A percentile compares a stretch with the other conserved stretches of the same genome.
Evolutionary conservation across 2,797 vertebrate genomes (phyloP).

Genomic region (Yasuhikotakia modesta): DNA sequence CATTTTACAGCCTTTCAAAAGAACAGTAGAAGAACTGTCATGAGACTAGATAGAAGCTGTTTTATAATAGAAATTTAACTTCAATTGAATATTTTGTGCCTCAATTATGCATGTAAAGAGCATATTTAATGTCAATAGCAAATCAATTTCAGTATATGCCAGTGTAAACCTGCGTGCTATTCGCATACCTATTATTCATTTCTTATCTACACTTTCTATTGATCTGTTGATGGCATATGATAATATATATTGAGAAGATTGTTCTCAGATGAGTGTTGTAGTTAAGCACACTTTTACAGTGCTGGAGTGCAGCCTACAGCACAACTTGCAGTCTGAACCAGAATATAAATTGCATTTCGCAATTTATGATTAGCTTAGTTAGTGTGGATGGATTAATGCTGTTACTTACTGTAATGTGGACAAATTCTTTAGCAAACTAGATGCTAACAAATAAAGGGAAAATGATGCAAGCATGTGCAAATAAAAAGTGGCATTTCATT

Average conservation of each 20-base stretch:
- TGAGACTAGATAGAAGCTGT: not conserved
- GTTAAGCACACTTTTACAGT: too few species aligned
- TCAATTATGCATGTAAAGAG: not conserved
- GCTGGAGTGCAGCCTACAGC: too few species aligned
- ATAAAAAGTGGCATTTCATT: not conserved
- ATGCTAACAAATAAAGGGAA: not conserved
- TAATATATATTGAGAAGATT: too few species aligned
- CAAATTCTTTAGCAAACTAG: not conserved
- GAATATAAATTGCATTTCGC: too few species aligned
- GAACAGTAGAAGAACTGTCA: not conserved
- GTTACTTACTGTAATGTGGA: not conserved
- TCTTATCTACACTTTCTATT: too few species aligned
- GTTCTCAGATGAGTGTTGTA: too few species aligned
- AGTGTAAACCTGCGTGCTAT: too few species aligned
- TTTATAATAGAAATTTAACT: not conserved
- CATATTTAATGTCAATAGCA: not conserved
- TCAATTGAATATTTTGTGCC: not conserved
- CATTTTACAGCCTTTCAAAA: not conserved
- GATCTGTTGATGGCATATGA: too few species aligned
- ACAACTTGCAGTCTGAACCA: too few species aligned
- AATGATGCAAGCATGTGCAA: conserved; percentile 2
- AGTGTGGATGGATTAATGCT: not conserved
- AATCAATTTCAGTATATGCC: not conserved
- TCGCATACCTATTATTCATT: too few species aligned
- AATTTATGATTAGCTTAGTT: not conserved